Percentiles rank a stretch among this genome's conserved stretches.
Evolutionary conservation across 1,140 invertebrate genomes (phyloP).

Genomic region (Hetaerina americana): DNA sequence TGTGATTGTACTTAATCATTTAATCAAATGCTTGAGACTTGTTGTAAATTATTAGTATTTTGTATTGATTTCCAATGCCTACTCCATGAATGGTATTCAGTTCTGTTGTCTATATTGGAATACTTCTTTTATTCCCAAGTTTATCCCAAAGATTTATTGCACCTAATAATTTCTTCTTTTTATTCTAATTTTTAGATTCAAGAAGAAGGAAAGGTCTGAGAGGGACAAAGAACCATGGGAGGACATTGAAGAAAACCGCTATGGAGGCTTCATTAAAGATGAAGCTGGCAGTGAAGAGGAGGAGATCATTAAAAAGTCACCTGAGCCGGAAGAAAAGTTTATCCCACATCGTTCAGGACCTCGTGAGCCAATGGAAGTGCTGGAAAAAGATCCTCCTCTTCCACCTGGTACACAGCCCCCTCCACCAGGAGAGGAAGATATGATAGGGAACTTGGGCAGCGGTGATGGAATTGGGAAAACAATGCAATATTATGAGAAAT

Average conservation of each 20-base stretch:
- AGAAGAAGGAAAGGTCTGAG: slow-evolving; percentile 32
- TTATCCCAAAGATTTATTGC: too few relatives aligned
- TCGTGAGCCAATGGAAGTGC: neutral
- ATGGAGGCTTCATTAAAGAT: slow-evolving; percentile 16
- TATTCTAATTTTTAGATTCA: slow-evolving; percentile 29
- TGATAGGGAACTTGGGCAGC: neutral
- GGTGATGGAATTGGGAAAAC: slow-evolving; percentile 3
- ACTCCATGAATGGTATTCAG: too few relatives aligned
- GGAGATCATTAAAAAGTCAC: slow-evolving; percentile 25
- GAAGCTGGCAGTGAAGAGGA: slow-evolving; percentile 16
- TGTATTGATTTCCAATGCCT: too few relatives aligned
- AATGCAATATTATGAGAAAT: slow-evolving; percentile 1
- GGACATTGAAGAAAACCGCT: slow-evolving; percentile 19
- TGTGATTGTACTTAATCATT: too few relatives aligned
- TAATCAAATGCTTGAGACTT: too few relatives aligned
- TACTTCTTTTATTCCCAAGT: too few relatives aligned
- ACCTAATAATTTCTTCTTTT: too few relatives aligned
- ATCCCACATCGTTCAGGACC: neutral
- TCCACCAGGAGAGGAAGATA: neutral
- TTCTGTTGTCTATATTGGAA: too few relatives aligned
- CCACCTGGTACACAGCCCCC: neutral
- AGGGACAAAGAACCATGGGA: slow-evolving; percentile 19
- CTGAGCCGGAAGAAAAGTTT: slow-evolving; percentile 18
- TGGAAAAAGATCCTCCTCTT: neutral
- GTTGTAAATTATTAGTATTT: too few relatives aligned